Percentiles rank a stretch among this genome's conserved stretches.
Conservation (phyloP, 2,888 invertebrate genomes). For the Pristionchus maxplancki region DNA sequence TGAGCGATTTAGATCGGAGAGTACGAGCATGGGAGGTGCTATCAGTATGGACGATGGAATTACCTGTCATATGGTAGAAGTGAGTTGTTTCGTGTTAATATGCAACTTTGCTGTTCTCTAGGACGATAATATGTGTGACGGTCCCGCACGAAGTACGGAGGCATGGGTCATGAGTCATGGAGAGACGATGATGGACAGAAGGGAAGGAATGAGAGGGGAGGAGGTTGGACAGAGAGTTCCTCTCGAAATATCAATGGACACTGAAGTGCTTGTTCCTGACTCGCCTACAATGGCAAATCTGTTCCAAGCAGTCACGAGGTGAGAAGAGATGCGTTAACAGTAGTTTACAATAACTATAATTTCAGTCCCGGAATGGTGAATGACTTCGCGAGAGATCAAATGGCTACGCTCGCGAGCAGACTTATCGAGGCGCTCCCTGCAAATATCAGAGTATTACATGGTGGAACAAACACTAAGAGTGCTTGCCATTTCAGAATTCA, state of each 20-base stretch:
- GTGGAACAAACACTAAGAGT: neutral
- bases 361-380: conserved; percentile 65
- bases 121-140: conserved; percentile 11
- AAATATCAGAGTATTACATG: conserved; percentile 86
- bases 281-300: conserved; percentile 69
- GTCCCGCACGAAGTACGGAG: conserved; percentile 56
- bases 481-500: neutral
- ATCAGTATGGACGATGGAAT: conserved; percentile 14
- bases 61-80: conserved; percentile 3
- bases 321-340: neutral
- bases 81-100: neutral
- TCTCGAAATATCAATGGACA: conserved; percentile 70
- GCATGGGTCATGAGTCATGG: conserved; percentile 71
- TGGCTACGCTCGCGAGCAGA: conserved; percentile 90
- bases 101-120: neutral
- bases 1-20: conserved; percentile 25
- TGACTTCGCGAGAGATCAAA: conserved; percentile 76
- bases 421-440: conserved; percentile 99
- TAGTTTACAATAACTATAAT: neutral
- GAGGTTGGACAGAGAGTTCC: conserved; percentile 52
- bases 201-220: conserved; percentile 46
- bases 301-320: conserved; percentile 67
- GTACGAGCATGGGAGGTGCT: conserved; percentile 16
- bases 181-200: conserved; percentile 54
- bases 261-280: conserved; percentile 69